These are phyloP conservation scores for Leucophenga varia DNA, from an alignment of 1,140 invertebrate genomes.

Conservation along the genomic window DNA sequence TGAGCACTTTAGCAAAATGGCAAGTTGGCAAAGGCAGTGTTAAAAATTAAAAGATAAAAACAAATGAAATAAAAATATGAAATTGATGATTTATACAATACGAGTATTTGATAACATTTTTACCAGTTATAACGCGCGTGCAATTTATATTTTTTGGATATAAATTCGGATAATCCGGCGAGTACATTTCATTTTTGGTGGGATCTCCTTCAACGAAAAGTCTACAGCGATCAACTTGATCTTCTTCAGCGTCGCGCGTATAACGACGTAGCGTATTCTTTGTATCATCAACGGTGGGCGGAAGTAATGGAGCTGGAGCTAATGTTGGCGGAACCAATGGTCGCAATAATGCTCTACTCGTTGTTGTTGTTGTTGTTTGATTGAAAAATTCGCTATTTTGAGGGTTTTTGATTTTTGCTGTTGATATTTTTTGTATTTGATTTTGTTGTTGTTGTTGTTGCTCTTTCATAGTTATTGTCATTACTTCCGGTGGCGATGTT, in stretches of 20 bases:
- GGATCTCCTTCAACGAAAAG: slow-evolving; percentile 62
- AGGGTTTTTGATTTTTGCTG: background rate
- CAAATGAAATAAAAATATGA: too few species aligned
- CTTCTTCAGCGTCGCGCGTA: slow-evolving; percentile 28
- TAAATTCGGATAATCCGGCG: slow-evolving; percentile 70
- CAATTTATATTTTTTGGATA: slow-evolving; percentile 75
- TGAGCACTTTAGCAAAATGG: too few species aligned
- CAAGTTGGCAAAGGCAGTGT: too few species aligned
- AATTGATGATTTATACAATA: too few species aligned
- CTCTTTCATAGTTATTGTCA: background rate
- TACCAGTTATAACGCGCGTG: slow-evolving; percentile 69
- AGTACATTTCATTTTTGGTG: slow-evolving; percentile 68
- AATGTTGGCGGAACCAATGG: background rate
- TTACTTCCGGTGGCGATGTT: background rate
- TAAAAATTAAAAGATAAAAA: too few species aligned
- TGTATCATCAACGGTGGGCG: background rate
- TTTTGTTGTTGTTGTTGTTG: slow-evolving; percentile 5
- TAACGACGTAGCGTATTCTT: slow-evolving; percentile 15
- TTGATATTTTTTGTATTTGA: slow-evolving; percentile 2
- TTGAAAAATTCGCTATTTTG: background rate
- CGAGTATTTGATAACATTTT: slow-evolving; percentile 23
- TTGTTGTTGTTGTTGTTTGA: slow-evolving; percentile 7
- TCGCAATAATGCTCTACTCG: slow-evolving; percentile 1
- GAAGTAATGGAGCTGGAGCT: background rate
- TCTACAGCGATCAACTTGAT: slow-evolving; percentile 48